A percentile compares a stretch with the other conserved stretches of the same genome.
phyloP scores from a whole-genome alignment of 2,888 invertebrate species.

The Rutpela maculata region DNA sequence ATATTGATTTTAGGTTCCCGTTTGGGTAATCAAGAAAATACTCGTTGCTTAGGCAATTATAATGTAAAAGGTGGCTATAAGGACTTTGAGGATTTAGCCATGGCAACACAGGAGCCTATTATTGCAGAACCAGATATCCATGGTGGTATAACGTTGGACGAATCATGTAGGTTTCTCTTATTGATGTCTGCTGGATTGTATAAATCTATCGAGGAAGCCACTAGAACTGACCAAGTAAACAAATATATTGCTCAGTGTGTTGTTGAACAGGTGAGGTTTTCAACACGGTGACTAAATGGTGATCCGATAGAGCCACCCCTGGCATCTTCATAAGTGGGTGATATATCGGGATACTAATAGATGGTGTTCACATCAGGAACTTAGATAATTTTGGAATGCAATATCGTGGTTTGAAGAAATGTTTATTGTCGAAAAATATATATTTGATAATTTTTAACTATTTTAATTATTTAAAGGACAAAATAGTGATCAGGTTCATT shows the following conservation, averaged over 20 bases:
- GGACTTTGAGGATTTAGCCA: constrained; percentile 85
- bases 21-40: constrained; percentile 87
- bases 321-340: too few relatives aligned
- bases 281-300: neutral
- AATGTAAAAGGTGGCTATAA: constrained; percentile 90
- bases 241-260: constrained; percentile 87
- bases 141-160: constrained; percentile 86
- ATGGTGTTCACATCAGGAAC: too few relatives aligned
- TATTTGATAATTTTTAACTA: too few relatives aligned
- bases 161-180: constrained; percentile 87
- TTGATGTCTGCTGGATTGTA: constrained; percentile 91
- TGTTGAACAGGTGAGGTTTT: constrained; percentile 81
- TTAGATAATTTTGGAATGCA: too few relatives aligned
- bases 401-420: too few relatives aligned
- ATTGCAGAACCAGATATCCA: constrained; percentile 89
- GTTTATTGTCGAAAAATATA: too few relatives aligned
- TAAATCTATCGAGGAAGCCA: constrained; percentile 88
- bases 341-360: too few relatives aligned
- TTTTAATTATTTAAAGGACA: too few relatives aligned
- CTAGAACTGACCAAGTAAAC: constrained; percentile 86
- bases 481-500: too few relatives aligned
- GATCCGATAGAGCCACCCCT: too few relatives aligned
- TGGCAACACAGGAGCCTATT: constrained; percentile 86
- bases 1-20: constrained; percentile 76
- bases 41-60: constrained; percentile 92